phyloP scores from a whole-genome alignment of 1,140 invertebrate species.

The Drosophila parabipectinata region DNA sequence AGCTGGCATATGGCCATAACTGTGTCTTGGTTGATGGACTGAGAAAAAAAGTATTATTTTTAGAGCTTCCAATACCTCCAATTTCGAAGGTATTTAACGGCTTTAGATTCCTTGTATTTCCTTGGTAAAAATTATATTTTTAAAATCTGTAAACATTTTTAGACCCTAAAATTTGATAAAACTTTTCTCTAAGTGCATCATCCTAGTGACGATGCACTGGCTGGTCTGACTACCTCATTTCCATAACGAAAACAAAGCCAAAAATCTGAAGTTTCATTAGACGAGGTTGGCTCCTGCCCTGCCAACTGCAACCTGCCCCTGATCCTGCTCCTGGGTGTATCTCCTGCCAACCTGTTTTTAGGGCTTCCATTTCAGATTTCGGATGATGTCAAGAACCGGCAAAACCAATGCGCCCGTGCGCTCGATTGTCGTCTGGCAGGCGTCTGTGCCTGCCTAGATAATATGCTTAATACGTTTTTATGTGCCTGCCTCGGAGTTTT shows the following conservation, averaged over 20 bases:
- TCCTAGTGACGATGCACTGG: constrained; percentile 18
- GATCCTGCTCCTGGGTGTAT: background rate
- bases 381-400: constrained; percentile 64
- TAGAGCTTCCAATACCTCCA: too few species aligned
- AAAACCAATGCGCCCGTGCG: constrained; percentile 57
- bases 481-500: constrained; percentile 45
- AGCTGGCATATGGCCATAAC: constrained; percentile 28
- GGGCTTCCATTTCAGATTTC: constrained; percentile 45
- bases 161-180: background rate
- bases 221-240: constrained; percentile 62
- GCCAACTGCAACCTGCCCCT: constrained; percentile 1
- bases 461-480: constrained; percentile 82
- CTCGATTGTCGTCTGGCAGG: constrained; percentile 63
- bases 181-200: constrained; percentile 1
- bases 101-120: too few species aligned
- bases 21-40: constrained; percentile 15
- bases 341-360: constrained; percentile 23
- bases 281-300: constrained; percentile 35
- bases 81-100: too few species aligned
- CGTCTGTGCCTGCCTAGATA: constrained; percentile 74
- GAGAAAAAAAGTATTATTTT: background rate
- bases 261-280: constrained; percentile 80
- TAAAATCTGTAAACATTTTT: too few species aligned
- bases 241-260: constrained; percentile 72
- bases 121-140: too few species aligned